Conservation (phyloP, 2,113 vertebrate genomes). For the Apodemus sylvaticus region DNA sequence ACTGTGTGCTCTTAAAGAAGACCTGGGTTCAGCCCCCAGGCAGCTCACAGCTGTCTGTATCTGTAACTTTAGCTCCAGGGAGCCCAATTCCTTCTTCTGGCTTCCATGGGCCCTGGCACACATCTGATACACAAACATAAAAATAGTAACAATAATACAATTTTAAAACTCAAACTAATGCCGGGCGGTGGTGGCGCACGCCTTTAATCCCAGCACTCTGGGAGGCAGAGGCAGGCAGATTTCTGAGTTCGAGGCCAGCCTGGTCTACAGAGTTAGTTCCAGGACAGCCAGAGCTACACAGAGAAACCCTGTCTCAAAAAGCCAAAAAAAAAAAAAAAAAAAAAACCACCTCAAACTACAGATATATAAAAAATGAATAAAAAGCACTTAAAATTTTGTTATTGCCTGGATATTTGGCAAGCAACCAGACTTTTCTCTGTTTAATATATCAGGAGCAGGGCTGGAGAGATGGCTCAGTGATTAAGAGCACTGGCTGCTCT, state of each 20-base stretch:
- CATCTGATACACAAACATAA: not conserved
- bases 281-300: too few species aligned
- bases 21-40: not conserved
- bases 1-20: not conserved
- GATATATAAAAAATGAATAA: constrained; percentile 2
- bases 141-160: not conserved
- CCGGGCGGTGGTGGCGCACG: too few species aligned
- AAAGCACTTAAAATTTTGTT: not conserved
- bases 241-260: too few species aligned
- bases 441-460: not conserved
- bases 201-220: too few species aligned
- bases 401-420: not conserved
- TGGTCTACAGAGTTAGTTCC: too few species aligned
- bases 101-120: not conserved
- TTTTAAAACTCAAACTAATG: not conserved
- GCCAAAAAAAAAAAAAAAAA: too few species aligned
- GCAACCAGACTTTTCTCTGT: not conserved
- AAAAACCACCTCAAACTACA: not conserved
- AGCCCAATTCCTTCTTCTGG: not conserved
- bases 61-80: not conserved
- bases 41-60: not conserved
- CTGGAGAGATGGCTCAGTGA: not conserved
- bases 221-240: too few species aligned
- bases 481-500: not conserved
- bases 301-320: too few species aligned